These are phyloP conservation scores for Aratinga solstitialis DNA, from an alignment of 2,797 vertebrate genomes.

Conservation along the genomic window DNA sequence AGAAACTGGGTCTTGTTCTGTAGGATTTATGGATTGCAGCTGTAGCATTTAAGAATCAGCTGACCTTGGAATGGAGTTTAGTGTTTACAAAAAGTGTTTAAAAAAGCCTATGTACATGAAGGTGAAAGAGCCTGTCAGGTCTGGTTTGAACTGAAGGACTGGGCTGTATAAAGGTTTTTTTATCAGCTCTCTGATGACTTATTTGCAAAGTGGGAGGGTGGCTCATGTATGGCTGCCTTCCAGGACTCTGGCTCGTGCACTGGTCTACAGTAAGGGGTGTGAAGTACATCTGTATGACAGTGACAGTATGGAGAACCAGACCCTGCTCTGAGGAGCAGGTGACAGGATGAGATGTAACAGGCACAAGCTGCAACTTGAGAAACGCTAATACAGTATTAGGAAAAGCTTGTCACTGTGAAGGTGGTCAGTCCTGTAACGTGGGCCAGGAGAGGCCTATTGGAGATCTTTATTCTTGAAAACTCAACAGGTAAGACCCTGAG, in stretches of 20 bases:
- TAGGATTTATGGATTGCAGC: neutral
- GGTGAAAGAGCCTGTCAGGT: neutral
- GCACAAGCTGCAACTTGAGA: neutral
- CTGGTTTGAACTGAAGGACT: neutral
- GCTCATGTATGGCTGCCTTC: neutral
- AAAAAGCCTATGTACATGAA: neutral
- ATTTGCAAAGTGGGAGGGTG: neutral
- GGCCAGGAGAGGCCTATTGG: neutral
- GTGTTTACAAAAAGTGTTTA: neutral
- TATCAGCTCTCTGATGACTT: neutral
- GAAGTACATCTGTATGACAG: neutral
- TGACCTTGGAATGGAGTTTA: neutral
- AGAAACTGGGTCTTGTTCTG: neutral
- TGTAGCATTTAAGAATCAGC: neutral
- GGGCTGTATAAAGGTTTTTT: neutral
- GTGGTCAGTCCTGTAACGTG: neutral
- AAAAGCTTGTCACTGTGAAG: neutral
- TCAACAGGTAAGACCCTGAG: neutral
- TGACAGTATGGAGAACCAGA: neutral
- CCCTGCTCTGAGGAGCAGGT: neutral
- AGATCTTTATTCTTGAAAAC: neutral
- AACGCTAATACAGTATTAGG: neutral
- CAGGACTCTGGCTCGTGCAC: neutral
- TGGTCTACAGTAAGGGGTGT: neutral
- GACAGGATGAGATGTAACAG: neutral